These are phyloP conservation scores for Laticauda laticaudata DNA, from an alignment of 2,113 vertebrate species.

Conservation along the genomic window DNA sequence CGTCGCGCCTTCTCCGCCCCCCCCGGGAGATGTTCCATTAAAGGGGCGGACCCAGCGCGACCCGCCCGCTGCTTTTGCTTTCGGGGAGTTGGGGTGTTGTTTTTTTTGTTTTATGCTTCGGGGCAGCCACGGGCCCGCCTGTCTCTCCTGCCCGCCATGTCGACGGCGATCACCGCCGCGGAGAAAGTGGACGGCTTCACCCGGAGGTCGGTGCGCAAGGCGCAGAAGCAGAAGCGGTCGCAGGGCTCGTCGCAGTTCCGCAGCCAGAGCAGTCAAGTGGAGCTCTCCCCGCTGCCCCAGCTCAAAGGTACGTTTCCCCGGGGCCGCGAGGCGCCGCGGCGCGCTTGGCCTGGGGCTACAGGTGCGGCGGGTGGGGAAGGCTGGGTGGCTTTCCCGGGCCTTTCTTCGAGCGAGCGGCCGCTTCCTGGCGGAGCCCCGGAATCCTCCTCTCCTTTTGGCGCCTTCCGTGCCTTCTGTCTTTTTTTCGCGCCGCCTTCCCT, in stretches of 20 bases:
- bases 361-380: conserved; percentile 32
- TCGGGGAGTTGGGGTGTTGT: neutral
- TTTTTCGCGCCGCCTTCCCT: neutral
- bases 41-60: neutral
- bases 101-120: conserved; percentile 50
- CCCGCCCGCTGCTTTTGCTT: neutral
- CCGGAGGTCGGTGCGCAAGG: conserved; percentile 95
- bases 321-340: neutral
- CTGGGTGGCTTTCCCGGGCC: neutral
- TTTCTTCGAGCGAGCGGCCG: neutral
- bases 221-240: conserved; percentile 88
- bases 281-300: conserved; percentile 90
- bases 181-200: conserved; percentile 99
- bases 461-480: neutral
- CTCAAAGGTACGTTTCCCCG: conserved; percentile 81
- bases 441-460: neutral
- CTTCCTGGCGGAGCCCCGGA: neutral
- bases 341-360: conserved; percentile 26
- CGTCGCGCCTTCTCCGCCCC: neutral
- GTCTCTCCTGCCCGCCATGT: conserved; percentile 51
- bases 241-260: conserved; percentile 96
- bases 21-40: neutral
- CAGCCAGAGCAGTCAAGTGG: conserved; percentile 78
- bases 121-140: conserved; percentile 40
- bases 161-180: conserved; percentile 87